Percentiles rank a stretch among this genome's conserved stretches.
phyloP scores from a whole-genome alignment of 2,797 vertebrate genomes.

The Myotis pilosus region DNA sequence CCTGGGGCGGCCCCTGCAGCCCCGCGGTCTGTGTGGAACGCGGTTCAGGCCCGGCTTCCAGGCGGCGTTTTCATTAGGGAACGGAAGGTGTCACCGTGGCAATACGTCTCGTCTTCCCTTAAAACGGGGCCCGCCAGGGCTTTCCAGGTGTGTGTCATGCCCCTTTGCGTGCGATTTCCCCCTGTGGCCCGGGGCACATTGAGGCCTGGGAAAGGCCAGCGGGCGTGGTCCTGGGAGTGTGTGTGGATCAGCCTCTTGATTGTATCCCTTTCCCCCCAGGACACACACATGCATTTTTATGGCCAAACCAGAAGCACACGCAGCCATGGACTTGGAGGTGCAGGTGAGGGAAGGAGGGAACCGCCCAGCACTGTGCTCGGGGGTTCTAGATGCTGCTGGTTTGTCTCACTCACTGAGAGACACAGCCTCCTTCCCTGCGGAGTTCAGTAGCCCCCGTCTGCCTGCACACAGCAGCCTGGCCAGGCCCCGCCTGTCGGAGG shows the following conservation, averaged over 20 bases:
- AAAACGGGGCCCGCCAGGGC: neutral
- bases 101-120: conserved; percentile 60
- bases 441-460: neutral
- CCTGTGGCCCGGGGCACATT: neutral
- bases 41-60: conserved; percentile 25
- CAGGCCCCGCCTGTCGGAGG: accelerated
- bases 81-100: conserved; percentile 67
- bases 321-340: neutral
- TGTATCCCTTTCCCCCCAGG: neutral
- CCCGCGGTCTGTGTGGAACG: too few species aligned
- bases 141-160: neutral
- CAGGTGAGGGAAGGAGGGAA: neutral
- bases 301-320: neutral
- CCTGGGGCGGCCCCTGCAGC: too few species aligned
- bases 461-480: neutral
- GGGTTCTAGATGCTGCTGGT: neutral
- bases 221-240: accelerated
- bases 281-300: neutral
- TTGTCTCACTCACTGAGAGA: neutral
- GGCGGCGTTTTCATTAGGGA: conserved; percentile 60
- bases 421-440: neutral
- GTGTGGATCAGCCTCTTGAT: neutral
- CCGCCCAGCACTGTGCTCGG: neutral
- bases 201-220: neutral
- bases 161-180: neutral